phyloP scores from a whole-genome alignment of 2,888 invertebrate species.

The Standfussiana lucernea region DNA sequence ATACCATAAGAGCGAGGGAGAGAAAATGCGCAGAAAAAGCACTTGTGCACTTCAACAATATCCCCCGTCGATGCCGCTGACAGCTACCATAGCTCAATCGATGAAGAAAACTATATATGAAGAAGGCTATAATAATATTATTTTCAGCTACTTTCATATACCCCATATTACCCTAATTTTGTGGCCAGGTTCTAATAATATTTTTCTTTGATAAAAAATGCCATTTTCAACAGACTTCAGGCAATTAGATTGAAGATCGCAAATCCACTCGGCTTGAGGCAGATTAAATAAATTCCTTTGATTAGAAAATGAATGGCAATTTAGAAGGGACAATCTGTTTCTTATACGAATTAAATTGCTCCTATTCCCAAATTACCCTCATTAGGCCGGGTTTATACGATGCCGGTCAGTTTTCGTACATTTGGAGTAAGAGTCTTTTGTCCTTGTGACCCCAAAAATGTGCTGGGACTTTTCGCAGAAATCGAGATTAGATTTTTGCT shows the following conservation, averaged over 20 bases:
- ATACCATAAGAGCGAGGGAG: background rate
- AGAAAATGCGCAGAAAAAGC: too few relatives aligned
- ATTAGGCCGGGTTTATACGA: slow-evolving; percentile 25
- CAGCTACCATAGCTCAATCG: too few relatives aligned
- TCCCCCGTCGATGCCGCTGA: too few relatives aligned
- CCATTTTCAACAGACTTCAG: background rate
- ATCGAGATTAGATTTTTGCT: background rate
- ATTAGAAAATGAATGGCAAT: slow-evolving; percentile 40
- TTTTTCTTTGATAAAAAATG: background rate
- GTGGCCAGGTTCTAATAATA: background rate
- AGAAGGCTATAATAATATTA: too few relatives aligned
- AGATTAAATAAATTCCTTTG: slow-evolving; percentile 31
- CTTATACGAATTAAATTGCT: slow-evolving; percentile 47
- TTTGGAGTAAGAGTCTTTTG: background rate
- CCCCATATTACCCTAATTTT: background rate
- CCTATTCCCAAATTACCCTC: slow-evolving; percentile 42
- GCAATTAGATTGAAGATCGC: background rate
- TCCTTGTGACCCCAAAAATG: slow-evolving; percentile 9
- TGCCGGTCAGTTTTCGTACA: slow-evolving; percentile 5
- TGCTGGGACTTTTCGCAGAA: background rate
- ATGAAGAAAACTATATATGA: background rate
- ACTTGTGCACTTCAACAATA: too few relatives aligned
- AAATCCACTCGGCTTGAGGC: slow-evolving; percentile 6
- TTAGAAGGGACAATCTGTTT: slow-evolving; percentile 47
- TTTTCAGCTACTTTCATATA: background rate